Evolutionary conservation across 2,888 invertebrate genomes (phyloP).

Genomic region (Apotomis turbidana): DNA sequence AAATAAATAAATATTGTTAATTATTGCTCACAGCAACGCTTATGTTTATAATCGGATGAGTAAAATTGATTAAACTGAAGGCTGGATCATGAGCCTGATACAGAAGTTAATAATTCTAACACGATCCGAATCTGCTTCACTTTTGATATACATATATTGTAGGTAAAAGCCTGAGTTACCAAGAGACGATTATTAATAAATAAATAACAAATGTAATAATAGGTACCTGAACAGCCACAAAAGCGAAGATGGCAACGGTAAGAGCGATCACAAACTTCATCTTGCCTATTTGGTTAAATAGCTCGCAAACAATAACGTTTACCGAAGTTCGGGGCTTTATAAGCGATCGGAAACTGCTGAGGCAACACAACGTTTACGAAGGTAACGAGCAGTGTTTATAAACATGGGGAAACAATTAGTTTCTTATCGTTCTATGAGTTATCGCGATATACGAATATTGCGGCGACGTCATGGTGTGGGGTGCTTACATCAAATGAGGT

Average conservation of each 20-base stretch:
- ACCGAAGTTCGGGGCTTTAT: conserved; percentile 56
- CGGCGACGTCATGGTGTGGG: conserved; percentile 25
- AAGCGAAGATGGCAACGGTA: conserved; percentile 65
- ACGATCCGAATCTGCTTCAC: too few relatives aligned
- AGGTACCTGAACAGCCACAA: conserved; percentile 70
- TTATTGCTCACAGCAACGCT: too few relatives aligned
- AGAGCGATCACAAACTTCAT: conserved; percentile 67
- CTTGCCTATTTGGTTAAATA: conserved; percentile 46
- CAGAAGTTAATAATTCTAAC: too few relatives aligned
- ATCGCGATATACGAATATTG: conserved; percentile 47
- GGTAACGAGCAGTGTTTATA: conserved; percentile 65
- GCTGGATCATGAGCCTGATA: too few relatives aligned
- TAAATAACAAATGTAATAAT: background rate
- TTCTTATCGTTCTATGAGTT: conserved; percentile 62
- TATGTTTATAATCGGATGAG: too few relatives aligned
- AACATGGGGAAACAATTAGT: conserved; percentile 67
- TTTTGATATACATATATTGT: too few relatives aligned
- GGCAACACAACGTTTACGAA: conserved; percentile 61
- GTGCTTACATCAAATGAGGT: conserved; percentile 1
- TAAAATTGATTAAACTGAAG: too few relatives aligned
- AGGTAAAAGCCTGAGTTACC: too few relatives aligned
- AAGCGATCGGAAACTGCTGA: conserved; percentile 51
- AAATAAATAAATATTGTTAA: too few relatives aligned
- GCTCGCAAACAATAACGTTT: conserved; percentile 52
- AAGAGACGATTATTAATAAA: too few relatives aligned